A percentile compares a stretch with the other conserved stretches of the same genome.
Evolutionary conservation across 1,140 invertebrate species (phyloP).

Genomic region (Chelonus insularis): DNA sequence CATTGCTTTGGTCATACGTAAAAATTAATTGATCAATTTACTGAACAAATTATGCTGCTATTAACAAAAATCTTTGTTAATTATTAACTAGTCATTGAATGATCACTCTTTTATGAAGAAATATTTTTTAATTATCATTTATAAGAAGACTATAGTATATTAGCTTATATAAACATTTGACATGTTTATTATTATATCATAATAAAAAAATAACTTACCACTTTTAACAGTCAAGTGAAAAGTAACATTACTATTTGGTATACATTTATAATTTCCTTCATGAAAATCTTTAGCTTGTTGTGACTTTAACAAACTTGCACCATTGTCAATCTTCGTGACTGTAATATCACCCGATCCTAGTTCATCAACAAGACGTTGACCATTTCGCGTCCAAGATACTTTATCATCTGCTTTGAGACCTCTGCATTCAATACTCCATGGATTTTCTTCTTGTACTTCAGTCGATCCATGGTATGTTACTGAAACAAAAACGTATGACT

Average conservation of each 20-base stretch:
- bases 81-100: no score
- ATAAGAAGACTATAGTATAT: no score
- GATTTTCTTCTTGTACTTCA: conserved; percentile 40
- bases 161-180: no score
- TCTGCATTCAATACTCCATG: conserved; percentile 49
- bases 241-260: conserved; percentile 32
- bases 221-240: conserved; percentile 44
- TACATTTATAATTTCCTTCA: conserved; percentile 52
- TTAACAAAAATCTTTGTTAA: no score
- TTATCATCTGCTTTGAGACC: conserved; percentile 33
- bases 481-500: no score
- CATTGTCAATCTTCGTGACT: conserved; percentile 33
- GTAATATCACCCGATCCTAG: conserved; percentile 37
- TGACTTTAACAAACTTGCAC: conserved; percentile 38
- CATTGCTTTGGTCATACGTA: no score
- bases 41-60: no score
- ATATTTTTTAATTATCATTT: no score
- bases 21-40: no score
- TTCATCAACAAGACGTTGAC: conserved; percentile 43
- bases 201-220: no score
- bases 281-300: conserved; percentile 42
- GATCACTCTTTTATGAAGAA: no score
- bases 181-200: no score
- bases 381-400: conserved; percentile 52
- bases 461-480: conserved; percentile 40